Conservation (phyloP, 92 coral and sea anemone genomes). For the Virgularia gustaviana region DNA sequence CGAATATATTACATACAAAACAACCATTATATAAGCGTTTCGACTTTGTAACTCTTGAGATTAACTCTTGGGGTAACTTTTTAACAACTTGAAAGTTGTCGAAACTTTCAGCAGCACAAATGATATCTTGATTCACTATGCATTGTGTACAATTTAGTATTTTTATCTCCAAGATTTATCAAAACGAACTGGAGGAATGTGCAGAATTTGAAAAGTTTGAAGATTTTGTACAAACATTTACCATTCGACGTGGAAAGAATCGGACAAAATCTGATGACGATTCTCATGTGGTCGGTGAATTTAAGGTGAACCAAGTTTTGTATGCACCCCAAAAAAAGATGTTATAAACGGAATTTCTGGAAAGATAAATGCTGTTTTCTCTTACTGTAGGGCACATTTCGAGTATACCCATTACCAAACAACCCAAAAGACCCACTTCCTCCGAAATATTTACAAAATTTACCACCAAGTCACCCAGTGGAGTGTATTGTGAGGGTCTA, state of each 20-base stretch:
- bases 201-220: conserved; percentile 82
- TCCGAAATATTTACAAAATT: conserved; percentile 72
- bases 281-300: conserved; percentile 82
- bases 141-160: background rate
- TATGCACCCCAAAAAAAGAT: background rate
- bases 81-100: too few relatives aligned
- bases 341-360: background rate
- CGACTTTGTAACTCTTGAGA: too few relatives aligned
- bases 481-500: conserved; percentile 83
- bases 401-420: conserved; percentile 90
- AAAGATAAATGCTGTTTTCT: too few relatives aligned
- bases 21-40: too few relatives aligned
- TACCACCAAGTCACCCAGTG: conserved; percentile 96
- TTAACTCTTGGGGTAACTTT: too few relatives aligned
- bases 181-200: conserved; percentile 78
- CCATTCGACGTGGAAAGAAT: conserved; percentile 87
- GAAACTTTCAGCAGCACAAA: too few relatives aligned
- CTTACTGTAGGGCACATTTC: conserved; percentile 83
- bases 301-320: conserved; percentile 58
- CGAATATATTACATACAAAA: too few relatives aligned
- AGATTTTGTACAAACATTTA: conserved; percentile 92
- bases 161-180: conserved; percentile 64
- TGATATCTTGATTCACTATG: background rate
- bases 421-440: conserved; percentile 88
- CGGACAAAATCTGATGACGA: conserved; percentile 70